Percentiles rank a stretch among this genome's conserved stretches.
phyloP scores from a whole-genome alignment of 1,140 invertebrate genomes.

The Macrobrachium rosenbergii region DNA sequence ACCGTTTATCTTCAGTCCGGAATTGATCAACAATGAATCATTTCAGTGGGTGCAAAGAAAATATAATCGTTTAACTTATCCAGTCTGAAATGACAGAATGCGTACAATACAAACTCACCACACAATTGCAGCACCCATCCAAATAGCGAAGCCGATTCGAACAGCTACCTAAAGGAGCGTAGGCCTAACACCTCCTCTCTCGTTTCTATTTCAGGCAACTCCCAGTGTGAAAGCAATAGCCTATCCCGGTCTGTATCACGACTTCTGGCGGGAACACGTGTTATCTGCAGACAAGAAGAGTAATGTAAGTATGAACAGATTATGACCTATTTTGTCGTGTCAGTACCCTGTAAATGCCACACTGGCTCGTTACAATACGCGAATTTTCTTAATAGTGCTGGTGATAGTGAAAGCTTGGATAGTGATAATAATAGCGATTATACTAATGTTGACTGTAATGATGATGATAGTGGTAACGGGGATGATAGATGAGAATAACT shows the following conservation, averaged over 20 bases:
- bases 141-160: too few species aligned
- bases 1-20: too few species aligned
- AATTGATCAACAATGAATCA: too few species aligned
- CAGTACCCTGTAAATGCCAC: not conserved
- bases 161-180: not conserved
- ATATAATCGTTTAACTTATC: too few species aligned
- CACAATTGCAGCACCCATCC: too few species aligned
- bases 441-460: not conserved
- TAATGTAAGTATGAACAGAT: conserved; percentile 1
- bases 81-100: too few species aligned
- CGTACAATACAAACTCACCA: too few species aligned
- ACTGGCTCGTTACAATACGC: too few species aligned
- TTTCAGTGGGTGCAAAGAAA: too few species aligned
- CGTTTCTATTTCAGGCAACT: conserved; percentile 3
- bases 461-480: not conserved
- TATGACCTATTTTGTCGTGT: too few species aligned
- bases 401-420: not conserved
- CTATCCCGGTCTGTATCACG: conserved; percentile 61
- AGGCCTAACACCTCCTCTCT: too few species aligned
- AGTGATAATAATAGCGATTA: not conserved
- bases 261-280: conserved; percentile 59
- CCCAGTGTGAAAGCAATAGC: conserved; percentile 43
- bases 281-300: conserved; percentile 12
- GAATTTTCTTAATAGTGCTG: not conserved
- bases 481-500: not conserved